Base-by-base conservation (phyloP, 2,888 invertebrate species). In the Druceiella hillmani region DNA sequence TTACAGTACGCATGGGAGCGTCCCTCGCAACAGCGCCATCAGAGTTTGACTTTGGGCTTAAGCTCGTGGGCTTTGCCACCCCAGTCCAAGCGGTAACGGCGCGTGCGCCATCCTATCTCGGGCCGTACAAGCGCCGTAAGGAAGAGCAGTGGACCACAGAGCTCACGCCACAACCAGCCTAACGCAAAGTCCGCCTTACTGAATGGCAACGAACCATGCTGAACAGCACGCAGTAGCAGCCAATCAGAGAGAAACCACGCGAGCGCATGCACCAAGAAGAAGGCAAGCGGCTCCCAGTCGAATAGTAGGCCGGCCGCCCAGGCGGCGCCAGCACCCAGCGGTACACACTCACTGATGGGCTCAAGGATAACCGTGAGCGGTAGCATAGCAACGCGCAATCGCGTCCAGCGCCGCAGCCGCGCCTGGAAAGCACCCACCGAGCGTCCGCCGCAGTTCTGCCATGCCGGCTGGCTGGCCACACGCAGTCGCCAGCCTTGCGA, bases 221-320 rank as follows among this genome's bases (percentile, higher is more conserved):
- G 93, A 52, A 94, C 86, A 48, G 88, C 78, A 47, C 84, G 82
- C 52, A 98, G 74, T 53, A 99, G 78, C 54, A 90, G 72, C 87
- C 94, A 99, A 70, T 99, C 99, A 49, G 90, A 83, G 50, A 95
- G 78, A 63, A 97, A 92, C 99, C 99, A 99, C 57, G 86, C 74
- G 36, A 95, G 76, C 52, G 91, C 79, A 64, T 99, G 98, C 54
- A 93, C 82, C 52, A 95, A 72, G 65, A 92, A 92, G 70, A 97
- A 92, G 34, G 89, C 87, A 46, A 93, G 71, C 2, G 90, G 86
- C 62, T 94, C 90, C 75, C 91, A 88, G 48, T 81, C 81, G 54
- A 97, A 87, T 20, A 98, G 71, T 33, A 81, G 60, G 36, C 81
- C 80, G 3, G 85, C 83, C 1, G 94, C 86, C 87, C 91, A 91